phyloP scores from a whole-genome alignment of 2,797 vertebrate genomes.

The Percopsis omiscomaycus region DNA sequence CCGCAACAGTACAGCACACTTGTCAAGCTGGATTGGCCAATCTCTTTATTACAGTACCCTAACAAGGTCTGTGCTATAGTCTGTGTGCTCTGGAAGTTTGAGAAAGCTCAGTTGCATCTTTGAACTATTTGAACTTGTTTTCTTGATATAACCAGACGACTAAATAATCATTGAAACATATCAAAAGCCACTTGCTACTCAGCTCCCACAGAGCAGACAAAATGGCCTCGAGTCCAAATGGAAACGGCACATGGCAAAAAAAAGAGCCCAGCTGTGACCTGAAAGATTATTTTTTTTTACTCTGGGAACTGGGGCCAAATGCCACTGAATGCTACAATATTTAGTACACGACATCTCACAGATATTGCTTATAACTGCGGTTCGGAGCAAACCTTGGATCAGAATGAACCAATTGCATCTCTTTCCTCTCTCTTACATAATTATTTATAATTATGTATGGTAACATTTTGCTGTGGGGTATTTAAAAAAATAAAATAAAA shows the following conservation, averaged over 20 bases:
- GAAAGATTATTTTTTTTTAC: background rate
- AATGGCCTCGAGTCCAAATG: slow-evolving; percentile 14
- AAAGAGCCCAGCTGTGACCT: slow-evolving; percentile 9
- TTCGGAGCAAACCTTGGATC: no score
- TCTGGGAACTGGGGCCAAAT: background rate
- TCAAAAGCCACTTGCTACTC: slow-evolving; percentile 3
- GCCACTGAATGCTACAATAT: background rate
- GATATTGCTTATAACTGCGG: no score
- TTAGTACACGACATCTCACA: no score
- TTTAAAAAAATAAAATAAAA: no score
- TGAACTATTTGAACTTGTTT: background rate
- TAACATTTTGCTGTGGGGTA: no score
- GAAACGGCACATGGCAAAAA: background rate
- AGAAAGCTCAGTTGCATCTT: background rate
- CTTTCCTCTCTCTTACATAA: no score
- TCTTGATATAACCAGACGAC: background rate
- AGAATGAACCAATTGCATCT: no score
- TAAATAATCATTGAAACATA: background rate
- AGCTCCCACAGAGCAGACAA: background rate
- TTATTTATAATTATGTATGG: no score
- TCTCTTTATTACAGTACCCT: background rate
- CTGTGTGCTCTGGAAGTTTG: background rate
- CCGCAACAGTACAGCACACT: no score
- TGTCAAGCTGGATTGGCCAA: background rate
- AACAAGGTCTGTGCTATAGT: background rate